These are phyloP conservation scores for Dicrurus megarhynchus DNA, from an alignment of 2,113 vertebrate genomes.

Conservation along the genomic window DNA sequence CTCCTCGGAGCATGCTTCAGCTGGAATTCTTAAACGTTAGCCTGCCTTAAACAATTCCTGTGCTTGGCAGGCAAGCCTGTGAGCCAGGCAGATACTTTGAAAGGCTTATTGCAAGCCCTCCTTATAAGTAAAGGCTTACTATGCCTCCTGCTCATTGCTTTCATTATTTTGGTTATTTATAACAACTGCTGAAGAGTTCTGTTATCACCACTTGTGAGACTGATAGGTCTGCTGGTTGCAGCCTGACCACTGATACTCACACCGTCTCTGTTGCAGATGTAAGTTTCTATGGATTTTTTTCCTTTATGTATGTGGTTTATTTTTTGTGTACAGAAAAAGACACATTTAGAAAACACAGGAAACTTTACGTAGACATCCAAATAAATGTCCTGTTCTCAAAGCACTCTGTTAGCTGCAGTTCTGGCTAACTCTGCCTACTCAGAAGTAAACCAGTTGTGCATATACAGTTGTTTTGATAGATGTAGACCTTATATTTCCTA, in stretches of 20 bases:
- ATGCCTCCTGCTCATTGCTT: neutral
- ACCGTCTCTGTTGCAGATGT: neutral
- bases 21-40: neutral
- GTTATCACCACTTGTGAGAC: neutral
- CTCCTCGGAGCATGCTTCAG: neutral
- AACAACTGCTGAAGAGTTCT: slow-evolving; percentile 18
- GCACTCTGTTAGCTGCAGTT: neutral
- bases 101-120: neutral
- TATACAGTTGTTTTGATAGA: neutral
- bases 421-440: neutral
- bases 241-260: neutral
- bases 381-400: neutral
- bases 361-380: neutral
- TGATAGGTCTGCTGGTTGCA: neutral
- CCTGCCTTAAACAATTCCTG: neutral
- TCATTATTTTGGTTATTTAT: slow-evolving; percentile 47
- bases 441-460: neutral
- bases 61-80: neutral
- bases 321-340: neutral
- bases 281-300: neutral
- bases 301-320: neutral
- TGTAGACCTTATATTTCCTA: neutral
- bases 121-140: slow-evolving; percentile 27
- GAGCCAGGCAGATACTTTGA: neutral
- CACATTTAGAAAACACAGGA: neutral